Evolutionary conservation across 1,140 invertebrate species (phyloP).

Genomic region (Drosophila chauvacae): DNA sequence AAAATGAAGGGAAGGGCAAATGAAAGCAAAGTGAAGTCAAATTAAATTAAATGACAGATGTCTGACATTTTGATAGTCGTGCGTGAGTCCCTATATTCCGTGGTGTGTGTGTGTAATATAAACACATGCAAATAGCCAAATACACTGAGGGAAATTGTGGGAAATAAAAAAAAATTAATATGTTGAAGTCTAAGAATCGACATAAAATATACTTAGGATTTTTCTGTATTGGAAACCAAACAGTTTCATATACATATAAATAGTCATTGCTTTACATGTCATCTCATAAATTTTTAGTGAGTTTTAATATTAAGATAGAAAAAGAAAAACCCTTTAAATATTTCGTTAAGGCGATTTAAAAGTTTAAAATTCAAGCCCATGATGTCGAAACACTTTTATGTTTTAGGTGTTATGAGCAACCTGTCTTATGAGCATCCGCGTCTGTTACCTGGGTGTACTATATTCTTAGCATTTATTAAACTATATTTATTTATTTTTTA

Average conservation of each 20-base stretch:
- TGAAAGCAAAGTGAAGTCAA: constrained; percentile 81
- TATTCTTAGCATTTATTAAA: neutral
- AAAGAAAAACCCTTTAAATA: neutral
- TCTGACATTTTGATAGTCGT: constrained; percentile 81
- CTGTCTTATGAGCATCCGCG: too few species aligned
- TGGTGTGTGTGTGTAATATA: constrained; percentile 52
- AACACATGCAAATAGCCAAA: constrained; percentile 60
- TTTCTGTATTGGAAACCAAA: too few species aligned
- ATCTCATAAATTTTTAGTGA: neutral
- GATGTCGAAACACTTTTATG: too few species aligned
- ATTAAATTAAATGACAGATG: constrained; percentile 84
- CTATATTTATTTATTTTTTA: neutral
- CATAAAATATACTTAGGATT: neutral
- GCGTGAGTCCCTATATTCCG: constrained; percentile 42
- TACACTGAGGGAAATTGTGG: constrained; percentile 10
- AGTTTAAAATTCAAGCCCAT: too few species aligned
- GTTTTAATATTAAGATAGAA: neutral
- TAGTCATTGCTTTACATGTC: neutral
- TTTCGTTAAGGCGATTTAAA: neutral
- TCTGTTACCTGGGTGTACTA: too few species aligned
- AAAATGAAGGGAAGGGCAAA: constrained; percentile 50
- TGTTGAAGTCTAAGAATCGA: too few species aligned
- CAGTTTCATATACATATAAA: too few species aligned
- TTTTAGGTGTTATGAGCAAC: too few species aligned
- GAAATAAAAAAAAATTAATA: neutral